These are phyloP conservation scores for Ophion slaviceki DNA, from an alignment of 2,888 invertebrate species.

Conservation along the genomic window DNA sequence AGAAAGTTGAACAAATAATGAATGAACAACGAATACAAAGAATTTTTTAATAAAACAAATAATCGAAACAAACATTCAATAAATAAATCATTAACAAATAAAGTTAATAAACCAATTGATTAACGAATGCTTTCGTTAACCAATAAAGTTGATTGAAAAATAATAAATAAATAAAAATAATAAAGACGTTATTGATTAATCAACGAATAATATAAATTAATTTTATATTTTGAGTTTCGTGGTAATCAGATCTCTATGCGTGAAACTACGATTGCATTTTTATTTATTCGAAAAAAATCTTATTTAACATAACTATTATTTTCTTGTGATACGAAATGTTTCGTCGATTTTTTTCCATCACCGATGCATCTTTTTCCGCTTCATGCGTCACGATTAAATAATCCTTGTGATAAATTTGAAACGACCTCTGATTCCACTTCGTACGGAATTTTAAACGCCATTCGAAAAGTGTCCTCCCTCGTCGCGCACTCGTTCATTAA, in stretches of 20 bases:
- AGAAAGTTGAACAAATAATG: too few relatives aligned
- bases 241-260: neutral
- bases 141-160: neutral
- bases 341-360: neutral
- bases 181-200: neutral
- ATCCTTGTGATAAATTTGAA: slow-evolving; percentile 12
- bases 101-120: too few relatives aligned
- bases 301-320: too few relatives aligned
- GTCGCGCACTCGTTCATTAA: slow-evolving; percentile 3
- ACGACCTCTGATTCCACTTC: slow-evolving; percentile 42
- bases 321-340: too few relatives aligned
- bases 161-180: neutral
- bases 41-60: too few relatives aligned
- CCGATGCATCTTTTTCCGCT: neutral
- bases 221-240: neutral
- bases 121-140: too few relatives aligned
- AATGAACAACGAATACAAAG: too few relatives aligned
- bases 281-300: neutral
- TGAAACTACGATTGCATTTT: neutral
- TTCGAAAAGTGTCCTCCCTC: slow-evolving; percentile 15
- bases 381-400: neutral
- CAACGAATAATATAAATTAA: neutral
- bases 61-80: too few relatives aligned
- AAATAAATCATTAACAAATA: too few relatives aligned
- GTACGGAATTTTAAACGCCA: slow-evolving; percentile 12